Base-by-base conservation (phyloP, 2,888 invertebrate genomes). In the Galeopsomyia nigrocyanea region DNA sequence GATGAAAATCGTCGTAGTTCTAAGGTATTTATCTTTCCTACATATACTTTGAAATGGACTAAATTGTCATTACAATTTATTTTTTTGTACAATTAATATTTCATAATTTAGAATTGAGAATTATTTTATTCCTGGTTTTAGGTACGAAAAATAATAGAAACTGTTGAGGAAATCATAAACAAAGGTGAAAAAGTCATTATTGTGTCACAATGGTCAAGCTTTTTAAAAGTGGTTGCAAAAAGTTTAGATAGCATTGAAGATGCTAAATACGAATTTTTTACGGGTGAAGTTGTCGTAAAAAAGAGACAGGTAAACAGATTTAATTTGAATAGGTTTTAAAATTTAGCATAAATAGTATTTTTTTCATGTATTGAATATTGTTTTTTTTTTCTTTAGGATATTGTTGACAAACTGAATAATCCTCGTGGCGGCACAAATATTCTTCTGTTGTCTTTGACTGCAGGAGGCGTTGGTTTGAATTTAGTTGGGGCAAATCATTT, bases 381-480 rank as follows among this genome's bases (percentile, higher is more conserved):
- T 55, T 49, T 57, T 50, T 5, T 17, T 5, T 17, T 47, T 56
- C 1, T 64, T n/a, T 46, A 85, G 84, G 74, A 58, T 13, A 77
- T 86, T 60, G 73, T 84, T 61, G 81, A 85, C 7, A 75, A 78
- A 13, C 82, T 86, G 21, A 86, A 85, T 71, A 73, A 78, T 26
- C 64, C 50, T 19, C 9, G 69, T 46, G 62, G 70, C 2, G 58
- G 77, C 65, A 79, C 85, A 2, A 82, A 90, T 89, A 88, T 94
- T 73, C 88, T 98, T 86, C 87, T 99, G 55, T 88, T 99, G 0
- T 98, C 98, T 0, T 88, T 98, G 39, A 94, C 94, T 73, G 97
- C 98, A 55, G 98, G 98, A 60, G 98, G 98, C 31, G 97, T 97
- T 17, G 98, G 98, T 22, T 88, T 99, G 16, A 98, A 99, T 89